Evolutionary conservation across 2,888 invertebrate species (phyloP).

Genomic region (Carabus problematicus): DNA sequence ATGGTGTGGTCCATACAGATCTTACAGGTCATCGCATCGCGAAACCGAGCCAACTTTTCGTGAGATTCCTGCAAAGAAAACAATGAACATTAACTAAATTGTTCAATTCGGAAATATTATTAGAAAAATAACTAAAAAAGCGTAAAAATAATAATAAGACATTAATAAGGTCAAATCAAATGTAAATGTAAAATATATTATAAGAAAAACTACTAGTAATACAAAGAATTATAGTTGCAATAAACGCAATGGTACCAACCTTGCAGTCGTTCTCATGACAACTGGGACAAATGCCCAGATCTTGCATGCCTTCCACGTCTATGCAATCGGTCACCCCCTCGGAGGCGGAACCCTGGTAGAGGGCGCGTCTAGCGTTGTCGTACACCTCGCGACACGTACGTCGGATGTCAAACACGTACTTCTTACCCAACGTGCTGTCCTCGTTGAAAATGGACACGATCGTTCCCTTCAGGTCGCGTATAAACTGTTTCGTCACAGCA

Average conservation of each 20-base stretch:
- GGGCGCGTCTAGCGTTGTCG: slow-evolving; percentile 81
- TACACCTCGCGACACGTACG: slow-evolving; percentile 89
- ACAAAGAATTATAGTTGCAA: too few species aligned
- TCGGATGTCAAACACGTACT: slow-evolving; percentile 90
- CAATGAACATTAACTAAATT: slow-evolving; percentile 19
- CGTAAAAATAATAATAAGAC: too few species aligned
- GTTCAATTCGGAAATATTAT: too few species aligned
- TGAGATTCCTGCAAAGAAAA: slow-evolving; percentile 61
- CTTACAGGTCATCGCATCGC: slow-evolving; percentile 80
- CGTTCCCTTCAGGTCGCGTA: slow-evolving; percentile 87
- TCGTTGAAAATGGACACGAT: slow-evolving; percentile 92
- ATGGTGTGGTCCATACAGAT: slow-evolving; percentile 88
- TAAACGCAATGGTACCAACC: slow-evolving; percentile 49
- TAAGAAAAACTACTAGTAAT: too few species aligned
- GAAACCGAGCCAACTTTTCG: slow-evolving; percentile 62
- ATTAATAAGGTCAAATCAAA: too few species aligned
- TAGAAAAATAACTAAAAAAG: too few species aligned
- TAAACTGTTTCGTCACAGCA: slow-evolving; percentile 88
- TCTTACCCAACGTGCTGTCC: slow-evolving; percentile 83
- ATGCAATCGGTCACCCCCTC: slow-evolving; percentile 47
- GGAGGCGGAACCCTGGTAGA: slow-evolving; percentile 60
- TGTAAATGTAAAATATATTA: too few species aligned
- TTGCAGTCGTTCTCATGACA: slow-evolving; percentile 53
- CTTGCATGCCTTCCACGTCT: slow-evolving; percentile 52
- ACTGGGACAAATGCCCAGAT: slow-evolving; percentile 45